Base-by-base conservation (phyloP, 2,797 vertebrate genomes). In the Dermochelys coriacea region DNA sequence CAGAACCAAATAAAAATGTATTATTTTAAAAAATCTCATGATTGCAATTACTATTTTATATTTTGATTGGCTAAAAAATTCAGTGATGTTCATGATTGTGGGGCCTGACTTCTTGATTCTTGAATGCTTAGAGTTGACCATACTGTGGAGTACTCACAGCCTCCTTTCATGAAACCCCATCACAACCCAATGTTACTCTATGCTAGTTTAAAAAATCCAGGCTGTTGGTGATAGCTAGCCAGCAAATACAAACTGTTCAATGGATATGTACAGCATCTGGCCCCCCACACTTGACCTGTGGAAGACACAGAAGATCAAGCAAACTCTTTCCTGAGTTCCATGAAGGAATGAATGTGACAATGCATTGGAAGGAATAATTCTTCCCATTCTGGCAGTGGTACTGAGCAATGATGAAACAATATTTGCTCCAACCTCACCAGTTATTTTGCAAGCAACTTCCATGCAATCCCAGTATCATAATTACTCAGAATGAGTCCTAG, bases 281-380 rank as follows among this genome's bases (percentile, higher is more conserved):
- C 12, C 61, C 29, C 50, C 85, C 47, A 85, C 23, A 50, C 86
- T 85, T 57, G 11, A 7, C 82, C 54, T 0, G 21, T 16, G 79
- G n/a, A 84, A 45, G 51, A 83, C 81, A 11, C 5, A 55, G 19
- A 37, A 29, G 15, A 29, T 81, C 57, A n/a, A 85, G 11, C 71
- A 85, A 80, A 6, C 5, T 8, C 83, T 75, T 82, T 8, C 34
- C 87, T 41, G 74, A 85, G 74, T 78, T 85, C 77, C 88, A 51
- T 0, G 10, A 78, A 8, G 0, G 2, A 74, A 82, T 2, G 21
- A 41, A 88, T 85, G 88, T 86, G 47, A 37, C 0, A 0, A 54
- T 41, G 5, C 47, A 59, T 50, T 50, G 19, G 75, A 59, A 52
- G 71, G 50, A 77, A 78, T 29, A 21, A 29, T 27, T 55, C 59